A percentile compares a stretch with the other conserved stretches of the same genome.
phyloP scores from a whole-genome alignment of 1,140 invertebrate genomes.

The Amphibalanus amphitrite region DNA sequence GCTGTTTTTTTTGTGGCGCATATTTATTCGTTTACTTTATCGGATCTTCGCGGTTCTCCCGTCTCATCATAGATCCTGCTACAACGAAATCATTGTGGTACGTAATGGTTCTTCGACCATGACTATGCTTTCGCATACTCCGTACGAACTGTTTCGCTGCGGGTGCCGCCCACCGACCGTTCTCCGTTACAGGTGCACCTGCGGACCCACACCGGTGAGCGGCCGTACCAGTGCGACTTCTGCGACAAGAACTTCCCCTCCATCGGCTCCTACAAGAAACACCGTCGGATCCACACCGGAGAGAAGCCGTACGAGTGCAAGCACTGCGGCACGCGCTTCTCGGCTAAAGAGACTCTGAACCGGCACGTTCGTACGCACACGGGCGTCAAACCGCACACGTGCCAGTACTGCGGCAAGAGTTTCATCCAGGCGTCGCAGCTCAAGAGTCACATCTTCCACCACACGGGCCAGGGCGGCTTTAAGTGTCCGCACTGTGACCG shows the following conservation, averaged over 20 bases:
- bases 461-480: slow-evolving; percentile 38
- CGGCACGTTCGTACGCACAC: slow-evolving; percentile 52
- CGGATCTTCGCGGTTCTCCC: too few species aligned
- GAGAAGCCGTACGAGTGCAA: slow-evolving; percentile 68
- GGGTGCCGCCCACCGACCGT: too few species aligned
- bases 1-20: too few species aligned
- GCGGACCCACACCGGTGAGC: background rate
- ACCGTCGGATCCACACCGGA: slow-evolving; percentile 59
- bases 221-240: background rate
- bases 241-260: background rate
- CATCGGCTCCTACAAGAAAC: slow-evolving; percentile 41
- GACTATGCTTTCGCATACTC: too few species aligned
- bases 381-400: slow-evolving; percentile 47
- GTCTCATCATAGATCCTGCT: too few species aligned
- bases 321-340: slow-evolving; percentile 46
- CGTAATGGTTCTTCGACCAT: too few species aligned
- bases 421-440: slow-evolving; percentile 47
- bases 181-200: background rate
- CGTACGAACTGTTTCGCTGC: too few species aligned
- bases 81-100: too few species aligned
- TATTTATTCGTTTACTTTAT: too few species aligned
- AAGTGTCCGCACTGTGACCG: slow-evolving; percentile 49
- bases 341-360: slow-evolving; percentile 56
- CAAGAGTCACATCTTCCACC: slow-evolving; percentile 51
- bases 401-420: slow-evolving; percentile 46